Evolutionary conservation across 1,140 invertebrate species (phyloP).

Genomic region (Bacillus rossius): DNA sequence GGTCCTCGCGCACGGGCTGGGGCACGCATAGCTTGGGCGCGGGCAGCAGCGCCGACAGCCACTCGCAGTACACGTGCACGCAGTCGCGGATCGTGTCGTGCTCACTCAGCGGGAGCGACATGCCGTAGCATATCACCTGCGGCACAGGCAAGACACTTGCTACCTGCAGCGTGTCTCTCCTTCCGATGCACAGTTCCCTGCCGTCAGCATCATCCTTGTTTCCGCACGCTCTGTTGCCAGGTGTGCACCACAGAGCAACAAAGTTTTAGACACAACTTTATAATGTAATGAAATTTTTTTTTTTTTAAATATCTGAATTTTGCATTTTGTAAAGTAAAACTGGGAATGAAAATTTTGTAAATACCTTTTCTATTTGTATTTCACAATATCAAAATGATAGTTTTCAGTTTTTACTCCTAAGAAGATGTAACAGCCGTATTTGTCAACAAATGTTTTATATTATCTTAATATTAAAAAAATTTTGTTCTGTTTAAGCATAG

Average conservation of each 20-base stretch:
- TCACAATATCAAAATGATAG: no score
- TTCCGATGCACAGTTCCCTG: background rate
- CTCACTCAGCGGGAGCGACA: conserved; percentile 83
- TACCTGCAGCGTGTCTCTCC: no score
- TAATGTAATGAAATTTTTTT: no score
- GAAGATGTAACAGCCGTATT: no score
- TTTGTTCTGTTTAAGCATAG: no score
- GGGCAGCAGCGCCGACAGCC: conserved; percentile 83
- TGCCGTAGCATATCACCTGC: conserved; percentile 84
- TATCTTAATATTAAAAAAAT: no score
- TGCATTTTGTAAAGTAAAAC: background rate
- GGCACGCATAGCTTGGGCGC: conserved; percentile 78
- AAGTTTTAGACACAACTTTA: no score
- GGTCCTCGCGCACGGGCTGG: conserved; percentile 77
- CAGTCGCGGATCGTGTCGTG: conserved; percentile 94
- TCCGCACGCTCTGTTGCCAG: no score
- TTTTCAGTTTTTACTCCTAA: no score
- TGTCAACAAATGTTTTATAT: no score
- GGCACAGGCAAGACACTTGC: conserved; percentile 9
- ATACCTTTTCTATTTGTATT: no score
- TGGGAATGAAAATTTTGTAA: background rate
- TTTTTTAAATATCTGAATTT: background rate
- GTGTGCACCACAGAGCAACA: no score
- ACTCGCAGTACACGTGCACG: conserved; percentile 95
- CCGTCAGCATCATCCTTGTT: background rate